Percentiles rank a stretch among this genome's conserved stretches.
phyloP scores from a whole-genome alignment of 2,113 vertebrate species.

The Antigone vipio region DNA sequence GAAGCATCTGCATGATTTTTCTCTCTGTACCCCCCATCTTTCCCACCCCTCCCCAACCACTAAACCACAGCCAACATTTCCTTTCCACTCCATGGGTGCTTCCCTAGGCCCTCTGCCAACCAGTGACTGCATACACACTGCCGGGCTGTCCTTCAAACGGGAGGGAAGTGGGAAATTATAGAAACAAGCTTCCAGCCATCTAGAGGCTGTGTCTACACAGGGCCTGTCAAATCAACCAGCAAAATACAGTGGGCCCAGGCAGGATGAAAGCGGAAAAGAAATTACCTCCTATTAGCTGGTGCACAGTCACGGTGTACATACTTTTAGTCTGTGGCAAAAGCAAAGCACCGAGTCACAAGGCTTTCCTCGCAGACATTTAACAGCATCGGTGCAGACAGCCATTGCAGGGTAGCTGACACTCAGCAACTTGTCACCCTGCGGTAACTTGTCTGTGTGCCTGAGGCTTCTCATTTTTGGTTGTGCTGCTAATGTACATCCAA shows the following conservation, averaged over 20 bases:
- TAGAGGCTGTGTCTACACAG: not conserved
- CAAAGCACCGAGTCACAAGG: not conserved
- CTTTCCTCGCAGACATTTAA: not conserved
- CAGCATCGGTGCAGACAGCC: not conserved
- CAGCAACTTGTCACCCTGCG: not conserved
- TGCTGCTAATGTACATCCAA: not conserved
- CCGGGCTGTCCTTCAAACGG: conserved; percentile 6
- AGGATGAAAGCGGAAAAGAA: not conserved
- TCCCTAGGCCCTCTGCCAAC: not conserved
- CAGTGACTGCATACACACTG: not conserved
- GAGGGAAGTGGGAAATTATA: not conserved
- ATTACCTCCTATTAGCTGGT: not conserved
- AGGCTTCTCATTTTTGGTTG: not conserved
- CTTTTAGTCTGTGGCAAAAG: not conserved
- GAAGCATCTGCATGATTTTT: not conserved
- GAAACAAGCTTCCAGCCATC: conserved; percentile 33
- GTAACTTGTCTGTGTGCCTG: not conserved
- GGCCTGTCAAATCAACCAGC: not conserved
- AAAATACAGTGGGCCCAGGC: not conserved
- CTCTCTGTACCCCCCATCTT: not conserved
- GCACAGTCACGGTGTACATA: not conserved
- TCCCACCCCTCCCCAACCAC: not conserved
- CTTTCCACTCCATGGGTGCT: not conserved
- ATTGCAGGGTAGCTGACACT: not conserved
- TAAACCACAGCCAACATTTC: not conserved